Percentiles rank a stretch among this genome's conserved stretches.
Conservation (phyloP, 2,797 vertebrate genomes). For the Acanthurus tractus region DNA sequence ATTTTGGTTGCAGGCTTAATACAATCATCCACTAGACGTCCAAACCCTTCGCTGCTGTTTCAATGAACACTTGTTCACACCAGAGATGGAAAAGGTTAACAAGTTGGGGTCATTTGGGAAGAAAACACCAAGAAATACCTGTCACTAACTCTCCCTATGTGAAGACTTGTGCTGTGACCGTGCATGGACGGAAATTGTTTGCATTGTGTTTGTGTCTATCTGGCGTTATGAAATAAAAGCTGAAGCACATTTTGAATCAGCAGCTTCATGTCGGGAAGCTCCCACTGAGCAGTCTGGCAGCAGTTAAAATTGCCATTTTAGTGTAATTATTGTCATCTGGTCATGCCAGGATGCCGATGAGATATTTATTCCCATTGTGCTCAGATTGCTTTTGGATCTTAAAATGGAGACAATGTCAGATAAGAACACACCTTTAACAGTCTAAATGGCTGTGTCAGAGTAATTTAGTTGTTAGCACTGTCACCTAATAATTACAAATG, state of each 20-base stretch:
- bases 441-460: conserved; percentile 14
- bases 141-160: neutral
- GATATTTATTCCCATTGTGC: conserved; percentile 20
- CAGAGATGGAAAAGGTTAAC: conserved; percentile 16
- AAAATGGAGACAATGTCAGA: conserved; percentile 18
- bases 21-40: neutral
- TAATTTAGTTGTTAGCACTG: conserved; percentile 7
- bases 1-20: conserved; percentile 24
- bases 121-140: neutral
- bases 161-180: conserved; percentile 3
- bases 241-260: conserved; percentile 31
- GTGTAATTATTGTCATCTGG: conserved; percentile 26
- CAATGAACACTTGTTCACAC: conserved; percentile 38
- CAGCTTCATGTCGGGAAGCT: neutral
- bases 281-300: conserved; percentile 3
- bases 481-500: conserved; percentile 19
- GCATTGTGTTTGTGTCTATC: conserved; percentile 24
- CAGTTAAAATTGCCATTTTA: conserved; percentile 24
- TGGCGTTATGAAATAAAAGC: conserved; percentile 10
- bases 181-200: conserved; percentile 11
- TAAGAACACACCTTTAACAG: conserved; percentile 25
- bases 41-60: conserved; percentile 10
- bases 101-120: conserved; percentile 15
- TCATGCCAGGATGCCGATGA: neutral
- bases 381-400: conserved; percentile 19